Conservation (phyloP, 2,113 vertebrate genomes). For the Mola mola region DNA sequence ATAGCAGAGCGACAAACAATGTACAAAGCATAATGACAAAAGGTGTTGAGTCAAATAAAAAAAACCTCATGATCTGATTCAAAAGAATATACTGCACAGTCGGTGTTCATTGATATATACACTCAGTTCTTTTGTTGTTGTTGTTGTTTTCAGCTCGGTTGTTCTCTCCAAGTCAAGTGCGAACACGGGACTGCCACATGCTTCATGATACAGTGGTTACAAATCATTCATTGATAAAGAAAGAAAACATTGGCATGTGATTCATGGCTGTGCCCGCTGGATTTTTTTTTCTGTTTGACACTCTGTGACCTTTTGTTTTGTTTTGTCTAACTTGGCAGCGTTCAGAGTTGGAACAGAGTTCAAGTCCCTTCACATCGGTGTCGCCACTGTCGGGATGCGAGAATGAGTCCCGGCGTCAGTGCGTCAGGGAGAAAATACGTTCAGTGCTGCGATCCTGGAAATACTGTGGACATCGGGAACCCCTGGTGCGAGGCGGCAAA, state of each 20-base stretch:
- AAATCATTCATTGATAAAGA: slow-evolving; percentile 4
- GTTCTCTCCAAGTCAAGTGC: slow-evolving; percentile 18
- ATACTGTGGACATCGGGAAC: slow-evolving; percentile 23
- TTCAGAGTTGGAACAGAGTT: slow-evolving; percentile 16
- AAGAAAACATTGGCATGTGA: slow-evolving; percentile 33
- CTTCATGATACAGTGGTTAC: slow-evolving; percentile 45
- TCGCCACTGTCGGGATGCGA: slow-evolving; percentile 4
- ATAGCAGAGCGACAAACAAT: slow-evolving; percentile 41
- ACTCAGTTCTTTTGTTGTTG: slow-evolving; percentile 18
- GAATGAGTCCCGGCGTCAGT: slow-evolving; percentile 7
- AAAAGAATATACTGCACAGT: slow-evolving; percentile 51
- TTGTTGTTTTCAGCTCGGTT: slow-evolving; percentile 10
- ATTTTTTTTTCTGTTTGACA: slow-evolving; percentile 7
- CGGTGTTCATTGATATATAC: slow-evolving; percentile 53
- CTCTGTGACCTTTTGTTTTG: not conserved
- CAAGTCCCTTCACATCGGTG: slow-evolving; percentile 7
- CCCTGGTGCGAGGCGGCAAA: slow-evolving; percentile 10
- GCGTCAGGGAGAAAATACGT: not conserved
- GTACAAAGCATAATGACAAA: slow-evolving; percentile 40
- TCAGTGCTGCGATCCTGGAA: not conserved
- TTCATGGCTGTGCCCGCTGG: slow-evolving; percentile 32
- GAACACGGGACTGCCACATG: not conserved
- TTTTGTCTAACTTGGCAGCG: slow-evolving; percentile 46
- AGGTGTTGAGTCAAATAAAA: slow-evolving; percentile 45
- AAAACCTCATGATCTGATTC: slow-evolving; percentile 40